These are phyloP conservation scores for Salpingus planirostris DNA, from an alignment of 2,888 invertebrate species.

Conservation along the genomic window DNA sequence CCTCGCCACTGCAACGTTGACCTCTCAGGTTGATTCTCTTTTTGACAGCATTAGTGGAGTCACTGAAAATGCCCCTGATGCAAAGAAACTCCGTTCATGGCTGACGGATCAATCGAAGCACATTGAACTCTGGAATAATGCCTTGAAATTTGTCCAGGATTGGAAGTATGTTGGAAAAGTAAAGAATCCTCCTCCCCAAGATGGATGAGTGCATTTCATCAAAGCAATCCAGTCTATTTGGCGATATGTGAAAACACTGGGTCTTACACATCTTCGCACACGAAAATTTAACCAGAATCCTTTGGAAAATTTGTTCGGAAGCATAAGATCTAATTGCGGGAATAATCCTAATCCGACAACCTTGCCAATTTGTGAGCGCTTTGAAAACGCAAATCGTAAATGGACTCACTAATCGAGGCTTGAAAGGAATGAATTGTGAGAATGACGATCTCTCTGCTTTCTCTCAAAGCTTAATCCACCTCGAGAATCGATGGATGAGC, in stretches of 20 bases:
- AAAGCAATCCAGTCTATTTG: neutral
- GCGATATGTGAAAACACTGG: too few species aligned
- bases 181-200: neutral
- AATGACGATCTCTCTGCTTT: slow-evolving; percentile 1
- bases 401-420: slow-evolving; percentile 1
- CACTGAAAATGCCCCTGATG: neutral
- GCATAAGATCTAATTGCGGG: neutral
- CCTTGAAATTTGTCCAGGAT: neutral
- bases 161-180: neutral
- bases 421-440: slow-evolving; percentile 3
- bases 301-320: neutral
- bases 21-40: neutral
- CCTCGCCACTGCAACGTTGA: neutral
- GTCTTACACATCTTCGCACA: neutral
- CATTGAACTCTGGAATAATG: neutral
- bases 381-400: neutral
- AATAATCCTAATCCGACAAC: neutral
- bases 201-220: neutral
- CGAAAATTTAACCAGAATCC: neutral
- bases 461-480: neutral
- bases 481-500: neutral
- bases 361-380: neutral
- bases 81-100: neutral
- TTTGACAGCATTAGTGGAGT: neutral
- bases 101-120: neutral